Evolutionary conservation across 2,888 invertebrate species (phyloP).

Genomic region (Zygothrica quintamaculata): DNA sequence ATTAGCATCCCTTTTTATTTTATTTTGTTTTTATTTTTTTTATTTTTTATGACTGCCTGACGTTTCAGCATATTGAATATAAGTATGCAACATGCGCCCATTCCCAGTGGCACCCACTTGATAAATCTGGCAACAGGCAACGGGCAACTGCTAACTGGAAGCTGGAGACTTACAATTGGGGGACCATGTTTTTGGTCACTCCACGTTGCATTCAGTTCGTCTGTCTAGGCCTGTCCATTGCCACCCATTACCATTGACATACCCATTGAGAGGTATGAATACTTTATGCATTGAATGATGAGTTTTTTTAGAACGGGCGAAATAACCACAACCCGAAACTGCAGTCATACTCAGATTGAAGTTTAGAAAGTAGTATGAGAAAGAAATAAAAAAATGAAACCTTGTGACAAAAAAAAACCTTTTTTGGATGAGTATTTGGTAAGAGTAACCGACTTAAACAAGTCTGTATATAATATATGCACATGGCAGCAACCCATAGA

Average conservation of each 20-base stretch:
- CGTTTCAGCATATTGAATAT: constrained; percentile 50
- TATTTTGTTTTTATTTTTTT: no score
- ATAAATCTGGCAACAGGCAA: constrained; percentile 26
- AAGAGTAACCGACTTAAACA: no score
- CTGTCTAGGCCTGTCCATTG: constrained; percentile 2
- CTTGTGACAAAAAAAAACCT: not conserved
- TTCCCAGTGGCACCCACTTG: constrained; percentile 17
- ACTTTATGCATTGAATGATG: constrained; percentile 45
- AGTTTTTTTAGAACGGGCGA: not conserved
- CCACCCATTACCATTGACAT: not conserved
- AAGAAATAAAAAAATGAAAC: not conserved
- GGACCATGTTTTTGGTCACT: constrained; percentile 3
- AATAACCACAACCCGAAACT: constrained; percentile 18
- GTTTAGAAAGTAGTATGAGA: not conserved
- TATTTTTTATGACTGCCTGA: constrained; percentile 6
- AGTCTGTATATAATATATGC: no score
- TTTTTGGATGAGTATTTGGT: no score
- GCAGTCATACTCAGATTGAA: constrained; percentile 8
- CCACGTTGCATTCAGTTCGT: not conserved
- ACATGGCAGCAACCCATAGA: no score
- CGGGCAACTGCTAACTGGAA: constrained; percentile 3
- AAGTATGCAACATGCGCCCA: constrained; percentile 42
- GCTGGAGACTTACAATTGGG: not conserved
- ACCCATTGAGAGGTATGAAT: constrained; percentile 42
- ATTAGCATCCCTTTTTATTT: not conserved